A percentile compares a stretch with the other conserved stretches of the same genome.
Evolutionary conservation across 2,888 invertebrate species (phyloP).

Genomic region (Tiliacea aurago): DNA sequence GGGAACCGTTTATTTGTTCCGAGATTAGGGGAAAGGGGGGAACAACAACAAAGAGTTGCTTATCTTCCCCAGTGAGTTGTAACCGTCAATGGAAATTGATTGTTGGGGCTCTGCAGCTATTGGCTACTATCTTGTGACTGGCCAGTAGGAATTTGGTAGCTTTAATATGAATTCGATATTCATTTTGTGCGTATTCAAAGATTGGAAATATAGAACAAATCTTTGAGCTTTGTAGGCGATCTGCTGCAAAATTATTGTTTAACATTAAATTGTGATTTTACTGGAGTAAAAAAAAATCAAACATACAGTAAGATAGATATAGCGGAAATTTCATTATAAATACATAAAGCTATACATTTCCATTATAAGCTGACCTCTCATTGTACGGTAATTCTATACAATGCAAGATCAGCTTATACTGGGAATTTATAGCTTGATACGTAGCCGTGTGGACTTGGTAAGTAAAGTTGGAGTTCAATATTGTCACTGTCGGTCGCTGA

Average conservation of each 20-base stretch:
- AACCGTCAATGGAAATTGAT: constrained; percentile 61
- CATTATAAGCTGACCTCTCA: too few species aligned
- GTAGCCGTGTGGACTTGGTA: too few species aligned
- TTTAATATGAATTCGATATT: constrained; percentile 18
- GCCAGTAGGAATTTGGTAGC: constrained; percentile 3
- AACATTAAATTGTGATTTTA: not conserved
- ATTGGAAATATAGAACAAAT: not conserved
- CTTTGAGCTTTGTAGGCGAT: not conserved
- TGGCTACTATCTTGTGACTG: constrained; percentile 30
- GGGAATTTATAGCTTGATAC: too few species aligned
- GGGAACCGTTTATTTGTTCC: constrained; percentile 29
- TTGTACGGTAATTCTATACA: too few species aligned
- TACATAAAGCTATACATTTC: too few species aligned
- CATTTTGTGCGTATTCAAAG: not conserved
- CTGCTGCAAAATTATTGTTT: not conserved
- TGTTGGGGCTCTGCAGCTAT: constrained; percentile 41
- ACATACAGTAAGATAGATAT: not conserved
- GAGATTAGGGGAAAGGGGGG: constrained; percentile 22
- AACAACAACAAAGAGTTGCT: constrained; percentile 50
- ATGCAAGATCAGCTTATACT: too few species aligned
- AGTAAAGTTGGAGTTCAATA: too few species aligned
- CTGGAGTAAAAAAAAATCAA: not conserved
- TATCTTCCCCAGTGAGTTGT: constrained; percentile 50
- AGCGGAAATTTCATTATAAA: not conserved
- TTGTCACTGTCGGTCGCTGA: too few species aligned